Evolutionary conservation across 2,888 invertebrate genomes (phyloP), one percentile per base, ranked within the genome.

Genomic region (Laothoe populi): DNA sequence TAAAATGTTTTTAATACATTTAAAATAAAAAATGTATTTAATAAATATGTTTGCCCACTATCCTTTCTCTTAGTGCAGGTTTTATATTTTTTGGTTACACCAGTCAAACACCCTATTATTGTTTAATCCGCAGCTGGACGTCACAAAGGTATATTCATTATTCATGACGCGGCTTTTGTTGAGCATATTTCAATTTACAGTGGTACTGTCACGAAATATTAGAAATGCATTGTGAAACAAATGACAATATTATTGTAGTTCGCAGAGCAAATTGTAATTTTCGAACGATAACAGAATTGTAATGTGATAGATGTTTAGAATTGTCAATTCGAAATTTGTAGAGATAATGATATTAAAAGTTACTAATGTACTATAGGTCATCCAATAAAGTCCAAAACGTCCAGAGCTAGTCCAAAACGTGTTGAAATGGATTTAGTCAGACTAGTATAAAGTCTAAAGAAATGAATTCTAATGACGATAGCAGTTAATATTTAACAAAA

Each of bases 151-250:
- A 44, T 44, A 49, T 61, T 19, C 49, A 61, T 59, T 53, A 61
- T 61, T 61, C n/a, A 61, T 42, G 42, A 49, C 48, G 44, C 31
- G 19, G 35, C 63, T 59, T 60, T 65, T 64, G 62, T 58, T 57
- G 61, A 63, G 16, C 46, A 26, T 64, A 63, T 60, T 61, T 61
- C 45, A 58, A 53, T 53, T 53, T 21, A 53, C 53, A 35, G 19
- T 11, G 11, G 31, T 31, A 8, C 7, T 11, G 19, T 16, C n/a
- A 16, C 16, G 1, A 48, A 42, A 31, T 31, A 53, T 53, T 53
- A 35, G 53, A 19, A 53, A 53, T 53, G 19, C 53, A 11, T 19
- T 53, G 4, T 35, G 19, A 53, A 53, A 53, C 53, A 53, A 53
- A 53, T 35, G 4, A 35, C 16, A 26, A 11, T 53, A 21, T 53